phyloP scores from a whole-genome alignment of 92 coral and sea anemone species.

The Epizoanthus rinbou region DNA sequence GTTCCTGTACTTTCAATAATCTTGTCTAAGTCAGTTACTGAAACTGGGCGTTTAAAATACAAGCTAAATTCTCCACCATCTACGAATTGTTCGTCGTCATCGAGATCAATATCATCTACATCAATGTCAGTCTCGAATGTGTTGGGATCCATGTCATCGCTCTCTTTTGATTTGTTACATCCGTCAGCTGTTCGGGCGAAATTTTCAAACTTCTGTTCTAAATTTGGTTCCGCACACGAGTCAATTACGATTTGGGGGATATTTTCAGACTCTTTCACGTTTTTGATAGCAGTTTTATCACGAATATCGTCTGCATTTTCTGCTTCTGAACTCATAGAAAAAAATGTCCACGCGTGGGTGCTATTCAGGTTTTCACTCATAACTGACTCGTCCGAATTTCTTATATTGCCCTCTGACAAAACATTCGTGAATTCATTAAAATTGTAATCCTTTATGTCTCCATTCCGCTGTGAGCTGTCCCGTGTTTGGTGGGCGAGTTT shows the following conservation, averaged over 20 bases:
- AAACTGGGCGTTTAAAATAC: slow-evolving; percentile 78
- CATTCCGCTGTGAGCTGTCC: not conserved
- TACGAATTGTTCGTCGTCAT: slow-evolving; percentile 44
- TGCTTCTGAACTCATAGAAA: slow-evolving; percentile 68
- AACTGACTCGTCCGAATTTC: slow-evolving; percentile 19
- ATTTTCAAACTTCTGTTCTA: not conserved
- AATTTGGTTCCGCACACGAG: not conserved
- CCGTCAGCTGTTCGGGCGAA: slow-evolving; percentile 29
- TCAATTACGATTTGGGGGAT: slow-evolving; percentile 47
- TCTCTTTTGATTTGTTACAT: slow-evolving; percentile 17
- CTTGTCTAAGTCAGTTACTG: slow-evolving; percentile 82
- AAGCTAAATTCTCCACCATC: slow-evolving; percentile 66
- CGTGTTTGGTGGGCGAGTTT: not conserved
- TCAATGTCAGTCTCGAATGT: slow-evolving; percentile 89
- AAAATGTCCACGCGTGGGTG: slow-evolving; percentile 88
- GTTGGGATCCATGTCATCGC: slow-evolving; percentile 3
- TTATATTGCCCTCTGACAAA: slow-evolving; percentile 20
- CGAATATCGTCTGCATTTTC: slow-evolving; percentile 24
- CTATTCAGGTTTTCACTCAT: slow-evolving; percentile 44
- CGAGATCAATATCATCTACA: slow-evolving; percentile 62
- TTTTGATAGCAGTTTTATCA: not conserved
- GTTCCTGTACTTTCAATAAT: slow-evolving; percentile 45
- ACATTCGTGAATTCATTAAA: slow-evolving; percentile 29
- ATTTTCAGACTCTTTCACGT: slow-evolving; percentile 30
- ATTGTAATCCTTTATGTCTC: not conserved